A percentile compares a stretch with the other conserved stretches of the same genome.
These are phyloP conservation scores for Adineta ricciae DNA, from an alignment of 2,888 invertebrate species.

Conservation along the genomic window DNA sequence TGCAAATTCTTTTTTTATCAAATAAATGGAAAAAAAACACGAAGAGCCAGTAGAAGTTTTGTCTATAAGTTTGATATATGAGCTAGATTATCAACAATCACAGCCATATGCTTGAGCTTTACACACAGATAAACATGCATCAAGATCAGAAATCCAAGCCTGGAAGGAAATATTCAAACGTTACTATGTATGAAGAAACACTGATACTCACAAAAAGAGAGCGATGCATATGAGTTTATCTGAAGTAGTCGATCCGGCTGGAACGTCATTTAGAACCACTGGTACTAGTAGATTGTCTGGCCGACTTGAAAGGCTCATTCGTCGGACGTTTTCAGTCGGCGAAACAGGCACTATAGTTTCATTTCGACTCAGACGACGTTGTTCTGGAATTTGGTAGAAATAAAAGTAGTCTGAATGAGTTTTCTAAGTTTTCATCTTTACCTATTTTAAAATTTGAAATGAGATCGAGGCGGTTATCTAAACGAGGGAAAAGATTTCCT, in stretches of 20 bases:
- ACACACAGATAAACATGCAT: background rate
- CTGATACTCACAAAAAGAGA: background rate
- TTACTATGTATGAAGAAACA: background rate
- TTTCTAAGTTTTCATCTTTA: background rate
- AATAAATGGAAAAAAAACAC: background rate
- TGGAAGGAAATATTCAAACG: background rate
- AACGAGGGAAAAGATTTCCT: too few species aligned
- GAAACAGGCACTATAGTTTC: background rate
- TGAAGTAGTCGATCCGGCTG: background rate
- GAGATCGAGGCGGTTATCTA: background rate
- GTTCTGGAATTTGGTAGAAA: background rate
- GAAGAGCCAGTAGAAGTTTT: background rate
- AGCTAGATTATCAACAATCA: background rate
- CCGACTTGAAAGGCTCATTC: background rate
- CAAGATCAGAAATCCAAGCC: background rate
- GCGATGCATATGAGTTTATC: background rate
- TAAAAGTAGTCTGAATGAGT: background rate
- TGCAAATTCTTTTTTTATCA: background rate
- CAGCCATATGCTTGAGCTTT: background rate
- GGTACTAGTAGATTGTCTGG: background rate
- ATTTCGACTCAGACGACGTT: background rate
- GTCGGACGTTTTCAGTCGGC: background rate
- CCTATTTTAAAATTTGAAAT: background rate
- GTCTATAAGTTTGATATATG: background rate
- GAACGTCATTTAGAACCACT: background rate